A percentile compares a stretch with the other conserved stretches of the same genome.
Conservation (phyloP, 2,888 invertebrate species). For the Muschampia plurimacula region DNA sequence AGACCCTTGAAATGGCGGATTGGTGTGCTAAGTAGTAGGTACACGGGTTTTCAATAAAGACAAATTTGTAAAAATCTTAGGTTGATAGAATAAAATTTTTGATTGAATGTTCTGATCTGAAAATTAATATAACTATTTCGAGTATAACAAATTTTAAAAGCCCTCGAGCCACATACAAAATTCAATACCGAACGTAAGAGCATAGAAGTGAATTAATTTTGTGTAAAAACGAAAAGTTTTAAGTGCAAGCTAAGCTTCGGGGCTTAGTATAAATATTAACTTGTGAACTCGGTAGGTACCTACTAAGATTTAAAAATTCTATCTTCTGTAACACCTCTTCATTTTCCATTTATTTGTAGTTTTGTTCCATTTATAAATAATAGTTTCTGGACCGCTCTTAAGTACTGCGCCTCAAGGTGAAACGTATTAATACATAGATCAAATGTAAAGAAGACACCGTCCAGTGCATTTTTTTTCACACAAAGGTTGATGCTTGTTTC, state of each 20-base stretch:
- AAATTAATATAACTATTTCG: background rate
- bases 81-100: too few species aligned
- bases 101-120: background rate
- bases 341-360: background rate
- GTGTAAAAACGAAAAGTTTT: constrained; percentile 31
- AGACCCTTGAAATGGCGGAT: too few species aligned
- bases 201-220: constrained; percentile 31
- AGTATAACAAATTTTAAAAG: constrained; percentile 23
- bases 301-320: constrained; percentile 23
- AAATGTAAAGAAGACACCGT: too few species aligned
- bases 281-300: constrained; percentile 24
- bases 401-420: too few species aligned
- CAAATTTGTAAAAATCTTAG: too few species aligned
- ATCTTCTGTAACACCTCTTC: constrained; percentile 4
- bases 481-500: too few species aligned
- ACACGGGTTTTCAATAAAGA: background rate
- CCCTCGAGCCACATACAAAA: constrained; percentile 16
- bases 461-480: too few species aligned
- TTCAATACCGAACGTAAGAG: constrained; percentile 20
- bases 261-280: constrained; percentile 33
- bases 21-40: too few species aligned
- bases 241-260: constrained; percentile 31
- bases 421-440: too few species aligned
- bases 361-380: too few species aligned
- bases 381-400: too few species aligned